Evolutionary conservation across 2,113 vertebrate genomes (phyloP).

Genomic region (Gopherus flavomarginatus): DNA sequence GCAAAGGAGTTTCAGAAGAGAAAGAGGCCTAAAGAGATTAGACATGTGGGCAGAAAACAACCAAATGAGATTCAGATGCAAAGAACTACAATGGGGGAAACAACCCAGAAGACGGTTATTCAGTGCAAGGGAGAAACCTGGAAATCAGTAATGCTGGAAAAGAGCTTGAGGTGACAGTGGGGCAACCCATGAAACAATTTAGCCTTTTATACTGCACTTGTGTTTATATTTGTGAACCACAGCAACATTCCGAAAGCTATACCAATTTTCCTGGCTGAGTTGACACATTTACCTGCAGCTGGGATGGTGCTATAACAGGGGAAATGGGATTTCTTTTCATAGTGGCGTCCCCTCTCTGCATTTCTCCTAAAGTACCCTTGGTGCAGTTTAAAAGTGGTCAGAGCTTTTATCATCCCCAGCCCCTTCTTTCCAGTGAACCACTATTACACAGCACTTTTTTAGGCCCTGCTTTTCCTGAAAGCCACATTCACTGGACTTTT

Average conservation of each 20-base stretch:
- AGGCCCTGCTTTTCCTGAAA: not conserved
- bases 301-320: not conserved
- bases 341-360: not conserved
- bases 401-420: not conserved
- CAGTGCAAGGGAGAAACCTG: not conserved
- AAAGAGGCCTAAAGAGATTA: not conserved
- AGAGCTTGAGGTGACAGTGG: not conserved
- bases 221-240: not conserved
- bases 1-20: not conserved
- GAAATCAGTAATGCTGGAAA: not conserved
- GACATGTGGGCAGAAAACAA: not conserved
- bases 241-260: not conserved
- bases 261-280: not conserved
- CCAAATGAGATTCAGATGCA: not conserved
- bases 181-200: not conserved
- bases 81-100: not conserved
- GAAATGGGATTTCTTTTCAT: not conserved
- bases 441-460: not conserved
- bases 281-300: not conserved
- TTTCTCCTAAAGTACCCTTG: not conserved
- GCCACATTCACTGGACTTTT: not conserved
- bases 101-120: not conserved
- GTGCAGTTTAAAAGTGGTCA: not conserved
- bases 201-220: not conserved
- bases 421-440: not conserved